These are phyloP conservation scores for Aurelia aurita DNA, from an alignment of 30 jellyfish, hydroid and myxozoan genomes.

Conservation along the genomic window DNA sequence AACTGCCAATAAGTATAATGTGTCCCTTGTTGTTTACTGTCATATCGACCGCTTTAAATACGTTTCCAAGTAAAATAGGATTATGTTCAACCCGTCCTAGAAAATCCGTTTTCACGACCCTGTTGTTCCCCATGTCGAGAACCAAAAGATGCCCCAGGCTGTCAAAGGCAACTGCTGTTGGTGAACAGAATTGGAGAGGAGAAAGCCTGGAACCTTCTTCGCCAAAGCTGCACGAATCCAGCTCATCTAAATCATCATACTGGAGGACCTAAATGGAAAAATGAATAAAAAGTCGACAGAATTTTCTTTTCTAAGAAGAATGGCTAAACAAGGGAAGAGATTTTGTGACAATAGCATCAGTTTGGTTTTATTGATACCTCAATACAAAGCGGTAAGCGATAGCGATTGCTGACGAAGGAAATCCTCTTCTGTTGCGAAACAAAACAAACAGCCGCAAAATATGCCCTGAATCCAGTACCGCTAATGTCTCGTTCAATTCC, in stretches of 20 bases:
- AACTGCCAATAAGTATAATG: conserved; percentile 29
- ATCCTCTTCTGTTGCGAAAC: too few relatives aligned
- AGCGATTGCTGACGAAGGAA: too few relatives aligned
- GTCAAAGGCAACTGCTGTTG: conserved; percentile 28
- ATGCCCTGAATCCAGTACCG: too few relatives aligned
- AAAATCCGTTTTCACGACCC: conserved; percentile 20
- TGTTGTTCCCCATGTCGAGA: conserved; percentile 53
- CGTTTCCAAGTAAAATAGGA: conserved; percentile 29
- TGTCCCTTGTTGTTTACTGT: conserved; percentile 43
- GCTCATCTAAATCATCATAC: conserved; percentile 49
- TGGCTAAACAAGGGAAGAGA: too few relatives aligned
- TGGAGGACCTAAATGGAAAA: conserved; percentile 29
- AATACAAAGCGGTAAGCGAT: too few relatives aligned
- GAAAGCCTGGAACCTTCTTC: conserved; percentile 56
- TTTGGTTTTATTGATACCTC: too few relatives aligned
- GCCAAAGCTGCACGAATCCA: conserved; percentile 50
- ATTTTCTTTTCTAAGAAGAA: background rate
- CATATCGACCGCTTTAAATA: conserved; percentile 56
- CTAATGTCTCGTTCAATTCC: too few relatives aligned
- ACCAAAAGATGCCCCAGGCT: conserved; percentile 17
- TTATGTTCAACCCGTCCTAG: conserved; percentile 22
- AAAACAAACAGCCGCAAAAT: too few relatives aligned
- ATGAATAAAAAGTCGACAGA: background rate
- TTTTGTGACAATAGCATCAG: too few relatives aligned
- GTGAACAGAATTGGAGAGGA: conserved; percentile 52